These are phyloP conservation scores for Allophyes oxyacanthae DNA, from an alignment of 2,888 invertebrate genomes.

Conservation along the genomic window DNA sequence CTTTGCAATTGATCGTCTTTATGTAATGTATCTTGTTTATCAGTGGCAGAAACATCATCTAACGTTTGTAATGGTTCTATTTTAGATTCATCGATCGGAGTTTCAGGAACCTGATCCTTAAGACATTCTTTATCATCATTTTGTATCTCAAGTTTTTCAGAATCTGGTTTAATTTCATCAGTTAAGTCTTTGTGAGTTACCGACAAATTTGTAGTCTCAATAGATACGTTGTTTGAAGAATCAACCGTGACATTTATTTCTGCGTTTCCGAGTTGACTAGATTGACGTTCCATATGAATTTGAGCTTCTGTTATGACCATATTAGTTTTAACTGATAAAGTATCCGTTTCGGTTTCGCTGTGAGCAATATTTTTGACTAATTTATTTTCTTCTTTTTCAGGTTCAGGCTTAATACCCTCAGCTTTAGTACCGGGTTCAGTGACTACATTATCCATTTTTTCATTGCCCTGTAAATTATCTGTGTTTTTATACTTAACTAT, in stretches of 20 bases:
- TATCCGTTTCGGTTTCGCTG: constrained; percentile 86
- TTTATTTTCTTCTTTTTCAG: constrained; percentile 65
- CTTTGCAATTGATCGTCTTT: constrained; percentile 23
- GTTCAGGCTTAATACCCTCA: constrained; percentile 66
- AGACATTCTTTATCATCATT: constrained; percentile 37
- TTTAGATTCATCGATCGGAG: constrained; percentile 27
- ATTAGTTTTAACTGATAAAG: constrained; percentile 84
- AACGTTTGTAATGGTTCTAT: constrained; percentile 23
- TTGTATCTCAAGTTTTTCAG: constrained; percentile 48
- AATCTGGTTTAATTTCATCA: constrained; percentile 62
- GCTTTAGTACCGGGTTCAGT: constrained; percentile 54
- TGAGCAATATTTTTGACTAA: constrained; percentile 70
- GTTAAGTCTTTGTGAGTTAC: constrained; percentile 75
- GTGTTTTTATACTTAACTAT: constrained; percentile 80
- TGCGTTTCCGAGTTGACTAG: constrained; percentile 79
- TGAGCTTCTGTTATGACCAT: constrained; percentile 87
- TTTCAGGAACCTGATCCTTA: constrained; percentile 34
- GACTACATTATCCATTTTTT: constrained; percentile 58
- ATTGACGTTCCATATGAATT: constrained; percentile 85
- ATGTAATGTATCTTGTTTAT: constrained; percentile 18
- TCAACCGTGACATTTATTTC: constrained; percentile 83
- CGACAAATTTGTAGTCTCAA: constrained; percentile 79
- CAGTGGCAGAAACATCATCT: not conserved
- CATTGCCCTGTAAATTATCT: constrained; percentile 61
- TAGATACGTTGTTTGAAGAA: constrained; percentile 83